Conservation (phyloP, 2,888 invertebrate genomes). For the Chydorus sphaericus region DNA sequence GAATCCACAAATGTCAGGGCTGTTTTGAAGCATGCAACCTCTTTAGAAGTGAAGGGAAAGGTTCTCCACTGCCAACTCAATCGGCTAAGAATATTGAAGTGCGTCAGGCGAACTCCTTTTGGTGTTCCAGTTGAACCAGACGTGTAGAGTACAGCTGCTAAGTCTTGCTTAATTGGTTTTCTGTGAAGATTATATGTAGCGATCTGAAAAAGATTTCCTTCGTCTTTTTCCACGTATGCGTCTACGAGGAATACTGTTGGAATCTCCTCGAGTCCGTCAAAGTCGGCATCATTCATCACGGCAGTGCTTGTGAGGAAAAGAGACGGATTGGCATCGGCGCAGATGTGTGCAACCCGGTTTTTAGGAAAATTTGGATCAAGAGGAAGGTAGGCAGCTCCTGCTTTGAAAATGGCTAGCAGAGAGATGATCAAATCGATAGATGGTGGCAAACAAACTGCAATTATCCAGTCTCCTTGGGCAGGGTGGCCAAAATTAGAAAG, state of each 20-base stretch:
- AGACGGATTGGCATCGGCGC: slow-evolving; percentile 55
- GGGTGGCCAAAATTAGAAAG: too few species aligned
- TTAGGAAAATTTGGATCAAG: slow-evolving; percentile 57
- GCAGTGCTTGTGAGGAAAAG: slow-evolving; percentile 30
- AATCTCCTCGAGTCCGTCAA: background rate
- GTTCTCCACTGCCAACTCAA: slow-evolving; percentile 78
- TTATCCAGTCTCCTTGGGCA: slow-evolving; percentile 48
- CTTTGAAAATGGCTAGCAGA: slow-evolving; percentile 59
- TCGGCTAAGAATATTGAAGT: slow-evolving; percentile 62
- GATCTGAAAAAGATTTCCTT: background rate
- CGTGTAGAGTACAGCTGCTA: slow-evolving; percentile 65
- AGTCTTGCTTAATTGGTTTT: slow-evolving; percentile 17
- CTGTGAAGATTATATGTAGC: too few species aligned
- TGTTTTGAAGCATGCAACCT: slow-evolving; percentile 70
- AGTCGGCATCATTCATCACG: background rate
- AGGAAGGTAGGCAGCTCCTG: slow-evolving; percentile 71
- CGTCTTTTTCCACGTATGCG: background rate
- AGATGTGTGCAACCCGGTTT: slow-evolving; percentile 55
- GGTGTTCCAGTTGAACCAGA: slow-evolving; percentile 82
- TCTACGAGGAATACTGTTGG: background rate
- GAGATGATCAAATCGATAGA: slow-evolving; percentile 49
- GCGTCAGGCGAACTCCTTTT: slow-evolving; percentile 70
- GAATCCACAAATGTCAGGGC: slow-evolving; percentile 84
- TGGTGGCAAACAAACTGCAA: slow-evolving; percentile 67
- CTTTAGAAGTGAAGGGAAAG: slow-evolving; percentile 58